These are phyloP conservation scores for Drymodes brunneopygia DNA, from an alignment of 2,113 vertebrate species.

Conservation along the genomic window DNA sequence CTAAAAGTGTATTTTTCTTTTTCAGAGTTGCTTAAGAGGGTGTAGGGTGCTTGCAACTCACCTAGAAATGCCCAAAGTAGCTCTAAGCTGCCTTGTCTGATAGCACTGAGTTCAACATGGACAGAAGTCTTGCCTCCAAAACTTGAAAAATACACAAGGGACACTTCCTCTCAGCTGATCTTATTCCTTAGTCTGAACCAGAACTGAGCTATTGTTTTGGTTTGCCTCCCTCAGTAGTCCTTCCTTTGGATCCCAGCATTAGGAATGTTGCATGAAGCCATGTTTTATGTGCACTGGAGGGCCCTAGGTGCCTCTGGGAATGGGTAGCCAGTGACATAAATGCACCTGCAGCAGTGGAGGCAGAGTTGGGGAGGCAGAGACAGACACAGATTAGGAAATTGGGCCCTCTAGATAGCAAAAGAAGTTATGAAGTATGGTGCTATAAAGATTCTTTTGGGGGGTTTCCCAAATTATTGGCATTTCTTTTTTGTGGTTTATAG, in stretches of 20 bases:
- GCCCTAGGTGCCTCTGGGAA: neutral
- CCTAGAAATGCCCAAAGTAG: neutral
- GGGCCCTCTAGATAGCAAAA: neutral
- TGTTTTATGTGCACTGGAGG: neutral
- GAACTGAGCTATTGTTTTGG: neutral
- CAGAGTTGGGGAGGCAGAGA: neutral
- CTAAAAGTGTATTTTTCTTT: neutral
- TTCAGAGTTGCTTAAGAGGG: neutral
- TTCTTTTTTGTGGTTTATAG: neutral
- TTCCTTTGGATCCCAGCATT: neutral
- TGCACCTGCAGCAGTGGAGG: neutral
- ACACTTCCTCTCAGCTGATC: neutral
- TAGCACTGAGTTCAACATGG: neutral
- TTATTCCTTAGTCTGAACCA: neutral
- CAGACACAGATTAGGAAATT: neutral
- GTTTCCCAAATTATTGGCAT: neutral
- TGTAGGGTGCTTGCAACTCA: neutral
- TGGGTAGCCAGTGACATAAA: neutral
- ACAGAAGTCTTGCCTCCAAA: neutral
- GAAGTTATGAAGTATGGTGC: neutral
- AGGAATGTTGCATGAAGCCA: rapidly evolving
- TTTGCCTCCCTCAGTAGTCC: neutral
- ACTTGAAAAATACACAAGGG: neutral
- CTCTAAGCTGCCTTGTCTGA: neutral
- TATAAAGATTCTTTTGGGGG: neutral